Percentiles rank a stretch among this genome's conserved stretches.
phyloP scores from a whole-genome alignment of 2,888 invertebrate genomes.

The Lathronympha strigana region DNA sequence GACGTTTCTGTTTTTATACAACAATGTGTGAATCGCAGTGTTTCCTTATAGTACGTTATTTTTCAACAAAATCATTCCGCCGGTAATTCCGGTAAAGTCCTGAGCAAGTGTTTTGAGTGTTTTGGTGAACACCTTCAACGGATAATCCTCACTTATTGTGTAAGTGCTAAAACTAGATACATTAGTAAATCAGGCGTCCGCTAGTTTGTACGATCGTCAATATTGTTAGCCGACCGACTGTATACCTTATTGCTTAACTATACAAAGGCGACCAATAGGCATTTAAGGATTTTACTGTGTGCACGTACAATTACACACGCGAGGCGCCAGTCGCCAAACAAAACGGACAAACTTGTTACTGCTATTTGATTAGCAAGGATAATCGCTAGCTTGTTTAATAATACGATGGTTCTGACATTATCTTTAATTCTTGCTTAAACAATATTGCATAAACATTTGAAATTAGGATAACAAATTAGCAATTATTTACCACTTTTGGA shows the following conservation, averaged over 20 bases:
- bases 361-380: conserved; percentile 25
- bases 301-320: conserved; percentile 75
- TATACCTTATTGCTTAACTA: too few relatives aligned
- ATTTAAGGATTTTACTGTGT: too few relatives aligned
- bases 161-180: conserved; percentile 78
- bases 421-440: background rate
- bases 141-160: conserved; percentile 49
- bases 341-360: conserved; percentile 57
- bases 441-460: background rate
- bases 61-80: background rate
- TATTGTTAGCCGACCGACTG: too few relatives aligned
- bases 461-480: background rate
- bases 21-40: background rate
- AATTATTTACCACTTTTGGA: background rate
- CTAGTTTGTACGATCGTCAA: conserved; percentile 77
- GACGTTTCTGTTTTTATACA: too few relatives aligned
- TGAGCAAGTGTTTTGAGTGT: conserved; percentile 13
- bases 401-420: background rate
- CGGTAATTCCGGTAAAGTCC: background rate
- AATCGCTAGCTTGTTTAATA: conserved; percentile 13
- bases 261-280: too few relatives aligned
- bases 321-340: conserved; percentile 80
- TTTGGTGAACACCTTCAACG: conserved; percentile 5
- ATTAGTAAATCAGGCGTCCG: conserved; percentile 76
- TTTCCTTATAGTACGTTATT: background rate